Base-by-base conservation (phyloP, 2,113 vertebrate species). In the Poeciliopsis occidentalis region DNA sequence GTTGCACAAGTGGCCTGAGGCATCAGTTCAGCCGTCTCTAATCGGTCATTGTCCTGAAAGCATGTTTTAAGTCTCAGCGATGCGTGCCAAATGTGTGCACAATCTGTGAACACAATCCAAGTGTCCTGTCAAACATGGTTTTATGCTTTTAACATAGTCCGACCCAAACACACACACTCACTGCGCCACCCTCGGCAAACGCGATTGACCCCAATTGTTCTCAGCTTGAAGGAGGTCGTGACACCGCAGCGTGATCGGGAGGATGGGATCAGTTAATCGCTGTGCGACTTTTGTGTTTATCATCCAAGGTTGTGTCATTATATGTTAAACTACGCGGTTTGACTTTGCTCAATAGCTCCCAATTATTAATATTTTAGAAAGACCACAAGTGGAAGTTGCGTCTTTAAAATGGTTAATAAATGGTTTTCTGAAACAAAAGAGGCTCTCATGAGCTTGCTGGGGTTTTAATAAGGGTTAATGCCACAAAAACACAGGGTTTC, bases 61-160 rank as follows among this genome's bases (percentile, higher is more conserved):
- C 17, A 47, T 47, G 44, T 47, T 47, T 47, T 47, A 47, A 47
- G 72, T 71, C 69, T 79, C 88, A 77, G 37, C 78, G 87, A 90
- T 68, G 87, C 88, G 64, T 84, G 15, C 37, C 60, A 89, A 87
- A 90, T 34, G 76, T 79, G 85, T 85, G 83, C 86, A 85, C 47
- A 57, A 80, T 82, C 88, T 69, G 54, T 86, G 85, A 89, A 92
- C 71, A 41, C 67, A 70, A 47, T 47, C 44, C 5, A 47, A 19
- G 41, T 41, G 64, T 80, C 12, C 69, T 75, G 83, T 85, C 74
- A 39, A 27, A 68, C 83, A 65, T 81, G 73, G 79, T 72, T 64
- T 39, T 64, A 81, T 87, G 81, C 69, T 71, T 79, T 44, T 64
- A 72, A 75, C 75, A 73, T 37, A 2, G 68, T 12, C 29, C 47